Percentiles rank a stretch among this genome's conserved stretches.
These are phyloP conservation scores for Eriosoma lanigerum DNA, from an alignment of 1,140 invertebrate genomes.

Conservation along the genomic window DNA sequence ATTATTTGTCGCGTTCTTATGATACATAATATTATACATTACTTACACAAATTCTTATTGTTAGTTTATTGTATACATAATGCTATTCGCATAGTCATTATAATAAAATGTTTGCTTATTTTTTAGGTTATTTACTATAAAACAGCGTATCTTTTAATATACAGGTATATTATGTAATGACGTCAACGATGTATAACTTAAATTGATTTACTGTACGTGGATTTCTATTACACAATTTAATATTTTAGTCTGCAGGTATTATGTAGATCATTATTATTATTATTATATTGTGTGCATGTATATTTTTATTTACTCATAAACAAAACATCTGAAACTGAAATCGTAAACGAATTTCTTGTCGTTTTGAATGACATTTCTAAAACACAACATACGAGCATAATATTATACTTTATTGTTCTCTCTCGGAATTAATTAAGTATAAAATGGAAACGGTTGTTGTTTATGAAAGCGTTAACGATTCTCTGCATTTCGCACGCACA, in stretches of 20 bases:
- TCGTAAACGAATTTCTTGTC: constrained; percentile 27
- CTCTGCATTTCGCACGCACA: constrained; percentile 24
- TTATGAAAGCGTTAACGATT: constrained; percentile 49
- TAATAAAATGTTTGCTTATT: no score
- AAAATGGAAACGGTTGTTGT: constrained; percentile 50
- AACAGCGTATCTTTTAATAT: neutral
- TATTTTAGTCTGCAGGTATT: neutral
- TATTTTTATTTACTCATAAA: neutral
- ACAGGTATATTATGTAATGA: neutral
- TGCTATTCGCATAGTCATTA: no score
- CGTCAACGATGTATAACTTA: neutral
- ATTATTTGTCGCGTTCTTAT: no score
- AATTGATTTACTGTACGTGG: constrained; percentile 4
- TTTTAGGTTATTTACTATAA: no score
- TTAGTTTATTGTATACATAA: no score
- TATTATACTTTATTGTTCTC: constrained; percentile 47
- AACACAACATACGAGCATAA: constrained; percentile 36
- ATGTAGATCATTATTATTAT: no score
- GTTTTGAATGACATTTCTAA: constrained; percentile 42
- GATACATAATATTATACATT: no score
- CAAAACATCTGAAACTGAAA: constrained; percentile 15
- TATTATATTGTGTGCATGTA: no score
- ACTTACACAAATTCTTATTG: no score
- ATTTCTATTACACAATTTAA: neutral
- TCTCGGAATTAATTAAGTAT: constrained; percentile 49